These are phyloP conservation scores for Allobates femoralis DNA, from an alignment of 2,797 vertebrate species.

Conservation along the genomic window DNA sequence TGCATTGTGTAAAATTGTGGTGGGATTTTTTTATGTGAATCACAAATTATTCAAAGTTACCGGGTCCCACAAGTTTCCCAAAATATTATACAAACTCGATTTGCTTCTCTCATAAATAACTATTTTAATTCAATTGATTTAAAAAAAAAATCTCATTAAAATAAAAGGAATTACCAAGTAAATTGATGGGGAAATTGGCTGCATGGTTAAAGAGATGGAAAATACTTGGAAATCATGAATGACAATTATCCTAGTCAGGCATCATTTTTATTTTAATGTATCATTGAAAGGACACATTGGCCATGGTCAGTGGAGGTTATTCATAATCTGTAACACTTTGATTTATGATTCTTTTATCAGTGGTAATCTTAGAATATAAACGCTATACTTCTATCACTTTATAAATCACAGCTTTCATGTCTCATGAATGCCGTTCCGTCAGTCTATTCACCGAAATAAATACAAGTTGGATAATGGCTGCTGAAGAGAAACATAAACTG, in stretches of 20 bases:
- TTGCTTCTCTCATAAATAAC: too few relatives aligned
- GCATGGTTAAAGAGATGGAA: constrained; percentile 22
- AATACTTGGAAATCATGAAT: constrained; percentile 17
- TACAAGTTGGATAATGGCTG: constrained; percentile 20
- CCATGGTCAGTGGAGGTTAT: constrained; percentile 39
- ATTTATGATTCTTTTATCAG: constrained; percentile 34
- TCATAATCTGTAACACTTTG: constrained; percentile 21
- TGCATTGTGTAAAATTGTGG: too few relatives aligned
- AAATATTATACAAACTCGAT: too few relatives aligned
- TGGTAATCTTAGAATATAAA: constrained; percentile 37
- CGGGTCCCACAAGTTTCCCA: too few relatives aligned
- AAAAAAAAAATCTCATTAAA: too few relatives aligned
- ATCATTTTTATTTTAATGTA: constrained; percentile 40
- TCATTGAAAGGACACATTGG: constrained; percentile 36
- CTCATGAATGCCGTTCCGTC: constrained; percentile 21
- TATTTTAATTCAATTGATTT: too few relatives aligned
- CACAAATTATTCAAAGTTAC: too few relatives aligned
- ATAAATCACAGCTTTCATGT: constrained; percentile 47
- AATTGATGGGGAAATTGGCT: not conserved
- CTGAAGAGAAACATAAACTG: constrained; percentile 20
- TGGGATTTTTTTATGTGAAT: too few relatives aligned
- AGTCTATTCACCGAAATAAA: constrained; percentile 37
- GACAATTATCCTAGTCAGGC: constrained; percentile 36
- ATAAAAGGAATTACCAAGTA: not conserved
- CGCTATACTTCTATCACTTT: constrained; percentile 39